Evolutionary conservation across 1,140 invertebrate genomes (phyloP).

Genomic region (Neodiprion virginianus): DNA sequence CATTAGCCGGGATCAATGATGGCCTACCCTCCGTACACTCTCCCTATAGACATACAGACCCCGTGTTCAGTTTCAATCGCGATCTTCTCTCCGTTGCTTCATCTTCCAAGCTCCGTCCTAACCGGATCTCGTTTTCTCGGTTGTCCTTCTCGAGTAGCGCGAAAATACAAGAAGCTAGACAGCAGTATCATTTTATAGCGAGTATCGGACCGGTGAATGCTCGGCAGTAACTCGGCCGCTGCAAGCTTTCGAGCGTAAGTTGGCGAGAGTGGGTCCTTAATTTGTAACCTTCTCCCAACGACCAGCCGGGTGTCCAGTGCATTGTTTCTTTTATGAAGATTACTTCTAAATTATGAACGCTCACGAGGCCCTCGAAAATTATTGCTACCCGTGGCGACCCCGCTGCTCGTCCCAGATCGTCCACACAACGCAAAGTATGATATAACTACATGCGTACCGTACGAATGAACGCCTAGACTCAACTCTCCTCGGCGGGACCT

Average conservation of each 20-base stretch:
- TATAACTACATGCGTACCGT: no score
- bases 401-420: background rate
- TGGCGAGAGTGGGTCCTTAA: no score
- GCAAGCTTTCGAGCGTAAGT: no score
- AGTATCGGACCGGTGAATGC: background rate
- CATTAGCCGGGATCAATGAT: constrained; percentile 1
- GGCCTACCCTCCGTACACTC: background rate
- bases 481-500: background rate
- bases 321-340: constrained; percentile 15
- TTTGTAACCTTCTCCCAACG: background rate
- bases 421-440: background rate
- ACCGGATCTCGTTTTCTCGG: no score
- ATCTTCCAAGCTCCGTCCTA: no score
- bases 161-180: no score
- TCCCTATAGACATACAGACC: background rate
- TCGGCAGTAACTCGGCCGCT: background rate
- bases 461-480: background rate
- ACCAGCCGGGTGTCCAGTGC: background rate
- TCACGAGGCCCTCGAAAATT: constrained; percentile 1
- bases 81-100: background rate
- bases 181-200: no score
- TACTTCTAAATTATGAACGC: constrained; percentile 8
- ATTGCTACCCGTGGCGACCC: background rate
- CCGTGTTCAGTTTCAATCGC: background rate
- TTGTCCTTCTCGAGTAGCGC: no score